Conservation (phyloP, 2,797 vertebrate genomes). For the Acanthurus tractus region DNA sequence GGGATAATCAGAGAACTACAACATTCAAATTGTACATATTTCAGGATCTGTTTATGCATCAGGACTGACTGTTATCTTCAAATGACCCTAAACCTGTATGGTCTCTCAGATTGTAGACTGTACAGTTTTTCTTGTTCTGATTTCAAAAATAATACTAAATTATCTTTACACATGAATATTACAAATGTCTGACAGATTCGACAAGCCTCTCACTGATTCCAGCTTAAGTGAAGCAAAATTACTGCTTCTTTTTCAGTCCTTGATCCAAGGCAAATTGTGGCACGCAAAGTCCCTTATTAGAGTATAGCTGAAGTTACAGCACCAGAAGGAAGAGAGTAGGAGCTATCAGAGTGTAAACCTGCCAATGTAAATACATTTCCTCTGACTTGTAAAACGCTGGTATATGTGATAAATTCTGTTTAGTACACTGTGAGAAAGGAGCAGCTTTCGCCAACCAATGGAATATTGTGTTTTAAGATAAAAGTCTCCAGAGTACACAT, state of each 20-base stretch:
- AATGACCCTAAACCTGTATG: background rate
- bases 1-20: background rate
- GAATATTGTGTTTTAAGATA: constrained; percentile 1
- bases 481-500: background rate
- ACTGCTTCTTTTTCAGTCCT: background rate
- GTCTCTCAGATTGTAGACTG: too few relatives aligned
- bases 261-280: constrained; percentile 9
- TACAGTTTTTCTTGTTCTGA: too few relatives aligned
- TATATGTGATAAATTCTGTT: background rate
- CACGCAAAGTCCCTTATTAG: constrained; percentile 13
- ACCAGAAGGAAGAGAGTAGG: constrained; percentile 10
- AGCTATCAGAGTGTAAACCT: constrained; percentile 1
- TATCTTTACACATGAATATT: constrained; percentile 6
- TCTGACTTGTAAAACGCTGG: background rate
- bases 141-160: background rate
- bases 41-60: background rate
- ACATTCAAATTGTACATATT: background rate
- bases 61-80: background rate
- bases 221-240: constrained; percentile 2
- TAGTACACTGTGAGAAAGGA: background rate
- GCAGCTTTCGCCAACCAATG: background rate
- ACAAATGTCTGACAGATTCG: constrained; percentile 8
- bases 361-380: background rate
- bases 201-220: constrained; percentile 19
- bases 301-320: constrained; percentile 8